A percentile compares a stretch with the other conserved stretches of the same genome.
Evolutionary conservation across 2,888 invertebrate species (phyloP).

Genomic region (Deilephila porcellus): DNA sequence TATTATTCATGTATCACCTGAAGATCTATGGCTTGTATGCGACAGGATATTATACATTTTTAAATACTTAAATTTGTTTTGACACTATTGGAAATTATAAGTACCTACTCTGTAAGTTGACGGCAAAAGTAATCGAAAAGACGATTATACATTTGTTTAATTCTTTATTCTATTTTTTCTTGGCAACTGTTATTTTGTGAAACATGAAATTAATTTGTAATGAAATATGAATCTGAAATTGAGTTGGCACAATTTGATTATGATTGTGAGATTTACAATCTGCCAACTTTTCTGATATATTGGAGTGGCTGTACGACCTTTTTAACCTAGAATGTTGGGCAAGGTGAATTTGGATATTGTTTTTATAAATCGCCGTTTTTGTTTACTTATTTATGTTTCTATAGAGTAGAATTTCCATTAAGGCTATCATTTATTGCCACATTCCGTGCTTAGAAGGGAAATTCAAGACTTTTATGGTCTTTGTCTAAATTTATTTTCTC

Average conservation of each 20-base stretch:
- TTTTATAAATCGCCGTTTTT: neutral
- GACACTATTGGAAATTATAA: neutral
- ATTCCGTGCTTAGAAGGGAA: neutral
- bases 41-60: neutral
- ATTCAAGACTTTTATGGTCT: neutral
- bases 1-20: neutral
- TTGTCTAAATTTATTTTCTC: neutral
- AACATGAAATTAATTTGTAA: constrained; percentile 19
- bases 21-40: neutral
- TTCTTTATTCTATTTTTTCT: neutral
- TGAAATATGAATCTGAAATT: constrained; percentile 26
- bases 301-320: constrained; percentile 15
- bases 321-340: constrained; percentile 16
- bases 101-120: neutral
- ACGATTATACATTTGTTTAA: neutral
- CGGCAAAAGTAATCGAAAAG: neutral
- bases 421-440: neutral
- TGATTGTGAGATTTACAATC: constrained; percentile 26
- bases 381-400: neutral
- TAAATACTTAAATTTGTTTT: neutral
- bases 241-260: constrained; percentile 27
- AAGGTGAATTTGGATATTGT: constrained; percentile 13
- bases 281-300: constrained; percentile 24
- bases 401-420: neutral
- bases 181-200: constrained; percentile 13